Conservation (phyloP, 2,113 vertebrate genomes). For the Lepisosteus oculatus region DNA sequence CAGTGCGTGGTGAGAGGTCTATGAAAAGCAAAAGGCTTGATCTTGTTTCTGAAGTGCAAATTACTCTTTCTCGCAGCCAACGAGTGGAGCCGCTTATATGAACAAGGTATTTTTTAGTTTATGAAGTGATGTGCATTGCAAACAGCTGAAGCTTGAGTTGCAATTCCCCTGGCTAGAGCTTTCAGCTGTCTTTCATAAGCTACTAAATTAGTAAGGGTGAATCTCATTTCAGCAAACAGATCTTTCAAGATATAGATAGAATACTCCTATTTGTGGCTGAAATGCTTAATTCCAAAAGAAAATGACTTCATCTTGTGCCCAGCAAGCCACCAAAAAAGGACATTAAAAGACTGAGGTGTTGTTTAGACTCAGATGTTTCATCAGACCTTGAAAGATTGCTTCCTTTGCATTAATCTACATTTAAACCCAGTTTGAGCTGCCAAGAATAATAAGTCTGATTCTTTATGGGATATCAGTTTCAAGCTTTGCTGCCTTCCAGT, state of each 20-base stretch:
- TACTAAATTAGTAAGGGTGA: conserved; percentile 3
- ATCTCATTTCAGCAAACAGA: conserved; percentile 1
- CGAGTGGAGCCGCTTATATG: no score
- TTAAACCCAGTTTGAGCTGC: no score
- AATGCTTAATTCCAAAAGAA: neutral
- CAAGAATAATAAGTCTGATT: no score
- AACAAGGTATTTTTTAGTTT: neutral
- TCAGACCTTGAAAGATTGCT: no score
- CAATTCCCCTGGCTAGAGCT: neutral
- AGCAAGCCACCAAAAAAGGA: neutral
- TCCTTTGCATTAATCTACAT: no score
- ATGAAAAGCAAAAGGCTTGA: conserved; percentile 8
- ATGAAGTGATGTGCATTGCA: neutral
- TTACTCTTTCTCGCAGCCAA: neutral
- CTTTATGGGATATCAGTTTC: no score
- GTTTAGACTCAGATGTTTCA: no score
- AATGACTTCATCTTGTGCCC: neutral
- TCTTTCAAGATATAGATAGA: conserved; percentile 2
- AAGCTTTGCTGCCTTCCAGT: no score
- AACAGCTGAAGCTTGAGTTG: neutral
- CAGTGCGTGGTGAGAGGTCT: neutral
- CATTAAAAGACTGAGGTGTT: no score
- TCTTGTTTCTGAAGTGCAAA: neutral
- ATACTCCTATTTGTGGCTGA: neutral
- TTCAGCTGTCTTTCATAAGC: conserved; percentile 1